These are phyloP conservation scores for Cherax quadricarinatus DNA, from an alignment of 1,140 invertebrate species.

Conservation along the genomic window DNA sequence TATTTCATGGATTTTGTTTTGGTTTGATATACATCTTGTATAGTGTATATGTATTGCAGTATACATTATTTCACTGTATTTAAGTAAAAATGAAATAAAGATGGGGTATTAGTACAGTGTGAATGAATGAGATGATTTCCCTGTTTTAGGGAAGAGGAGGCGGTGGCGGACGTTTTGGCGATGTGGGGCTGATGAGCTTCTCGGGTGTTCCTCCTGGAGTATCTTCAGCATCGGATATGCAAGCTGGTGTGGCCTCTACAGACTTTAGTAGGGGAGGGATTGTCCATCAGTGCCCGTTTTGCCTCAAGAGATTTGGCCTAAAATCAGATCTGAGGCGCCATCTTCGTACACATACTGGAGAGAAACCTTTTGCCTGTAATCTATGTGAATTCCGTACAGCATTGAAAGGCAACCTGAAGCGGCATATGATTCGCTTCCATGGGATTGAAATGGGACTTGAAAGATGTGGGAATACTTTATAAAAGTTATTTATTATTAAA, in stretches of 20 bases:
- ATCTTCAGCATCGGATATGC: slow-evolving; percentile 1
- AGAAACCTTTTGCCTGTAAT: slow-evolving; percentile 45
- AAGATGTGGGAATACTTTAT: not conserved
- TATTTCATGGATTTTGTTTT: not conserved
- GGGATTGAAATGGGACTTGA: not conserved
- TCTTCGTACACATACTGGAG: slow-evolving; percentile 47
- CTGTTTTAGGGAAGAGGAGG: slow-evolving; percentile 48
- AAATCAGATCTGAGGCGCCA: slow-evolving; percentile 43
- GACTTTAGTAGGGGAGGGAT: not conserved
- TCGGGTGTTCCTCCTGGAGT: slow-evolving; percentile 6
- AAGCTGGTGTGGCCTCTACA: slow-evolving; percentile 1
- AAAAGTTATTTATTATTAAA: not conserved
- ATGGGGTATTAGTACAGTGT: not conserved
- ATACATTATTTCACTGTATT: not conserved
- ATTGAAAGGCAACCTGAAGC: slow-evolving; percentile 52
- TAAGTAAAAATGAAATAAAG: not conserved
- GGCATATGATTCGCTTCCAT: slow-evolving; percentile 51
- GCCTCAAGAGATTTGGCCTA: slow-evolving; percentile 33
- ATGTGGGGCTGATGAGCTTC: not conserved
- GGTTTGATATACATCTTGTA: slow-evolving; percentile 5
- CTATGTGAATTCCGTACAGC: slow-evolving; percentile 43
- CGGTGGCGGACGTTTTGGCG: not conserved
- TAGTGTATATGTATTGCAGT: not conserved
- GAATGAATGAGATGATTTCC: slow-evolving; percentile 31
- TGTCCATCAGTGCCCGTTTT: slow-evolving; percentile 40